Evolutionary conservation across 2,888 invertebrate genomes (phyloP).

Genomic region (Acronicta leporina): DNA sequence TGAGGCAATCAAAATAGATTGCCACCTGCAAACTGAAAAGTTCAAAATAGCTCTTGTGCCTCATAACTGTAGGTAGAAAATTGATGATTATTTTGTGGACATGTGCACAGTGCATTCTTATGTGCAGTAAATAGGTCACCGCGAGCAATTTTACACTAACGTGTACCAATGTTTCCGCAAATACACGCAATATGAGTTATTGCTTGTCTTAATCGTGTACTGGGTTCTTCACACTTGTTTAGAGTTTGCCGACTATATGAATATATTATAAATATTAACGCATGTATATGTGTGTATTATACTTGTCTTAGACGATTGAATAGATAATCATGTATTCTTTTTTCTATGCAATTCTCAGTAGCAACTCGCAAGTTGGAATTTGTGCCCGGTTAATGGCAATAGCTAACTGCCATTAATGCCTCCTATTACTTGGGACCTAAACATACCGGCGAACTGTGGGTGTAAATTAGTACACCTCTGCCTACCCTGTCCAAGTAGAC

Average conservation of each 20-base stretch:
- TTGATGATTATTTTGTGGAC: slow-evolving; percentile 38
- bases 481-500: too few species aligned
- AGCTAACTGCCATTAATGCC: too few species aligned
- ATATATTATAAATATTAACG: background rate
- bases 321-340: too few species aligned
- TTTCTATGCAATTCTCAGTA: too few species aligned
- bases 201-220: slow-evolving; percentile 40
- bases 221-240: slow-evolving; percentile 8
- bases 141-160: slow-evolving; percentile 52
- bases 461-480: too few species aligned
- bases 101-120: slow-evolving; percentile 47
- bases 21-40: slow-evolving; percentile 35
- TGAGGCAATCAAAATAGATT: slow-evolving; percentile 52
- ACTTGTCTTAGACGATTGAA: background rate
- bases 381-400: too few species aligned
- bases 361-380: too few species aligned
- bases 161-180: slow-evolving; percentile 59
- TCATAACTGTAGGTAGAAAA: slow-evolving; percentile 40
- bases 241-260: slow-evolving; percentile 5
- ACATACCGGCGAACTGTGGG: too few species aligned
- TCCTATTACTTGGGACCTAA: too few species aligned
- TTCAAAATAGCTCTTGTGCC: slow-evolving; percentile 38
- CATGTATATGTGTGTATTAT: slow-evolving; percentile 1
- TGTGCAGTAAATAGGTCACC: slow-evolving; percentile 63
- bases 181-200: slow-evolving; percentile 49